Evolutionary conservation across 2,113 vertebrate species (phyloP).

Genomic region (Rattus rattus): DNA sequence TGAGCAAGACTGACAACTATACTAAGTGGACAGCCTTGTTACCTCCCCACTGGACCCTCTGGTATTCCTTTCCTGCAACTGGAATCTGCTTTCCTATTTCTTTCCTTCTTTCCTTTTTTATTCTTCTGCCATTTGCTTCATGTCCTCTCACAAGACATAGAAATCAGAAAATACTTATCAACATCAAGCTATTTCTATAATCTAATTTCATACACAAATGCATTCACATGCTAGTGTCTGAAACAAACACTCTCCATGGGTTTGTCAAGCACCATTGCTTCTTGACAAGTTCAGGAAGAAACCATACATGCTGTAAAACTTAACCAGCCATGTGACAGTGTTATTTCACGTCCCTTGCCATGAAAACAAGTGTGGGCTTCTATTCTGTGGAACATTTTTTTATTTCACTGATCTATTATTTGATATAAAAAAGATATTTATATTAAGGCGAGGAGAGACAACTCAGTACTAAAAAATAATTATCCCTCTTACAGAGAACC

Average conservation of each 20-base stretch:
- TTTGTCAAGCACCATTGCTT: not conserved
- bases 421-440: not conserved
- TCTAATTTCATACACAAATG: not conserved
- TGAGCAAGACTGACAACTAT: not conserved
- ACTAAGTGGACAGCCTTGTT: not conserved
- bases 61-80: too few species aligned
- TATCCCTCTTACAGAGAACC: too few species aligned
- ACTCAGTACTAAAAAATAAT: not conserved
- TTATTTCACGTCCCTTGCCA: not conserved
- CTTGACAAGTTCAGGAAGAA: not conserved
- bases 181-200: not conserved
- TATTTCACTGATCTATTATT: slow-evolving; percentile 14
- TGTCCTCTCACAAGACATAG: not conserved
- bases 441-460: too few species aligned
- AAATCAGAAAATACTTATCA: not conserved
- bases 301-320: not conserved
- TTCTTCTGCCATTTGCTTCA: not conserved
- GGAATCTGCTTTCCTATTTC: not conserved
- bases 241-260: not conserved
- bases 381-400: not conserved
- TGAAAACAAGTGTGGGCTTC: not conserved
- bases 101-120: not conserved
- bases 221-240: not conserved
- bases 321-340: not conserved
- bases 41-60: too few species aligned